Percentiles rank a stretch among this genome's conserved stretches.
These are phyloP conservation scores for Ophioderma brevispina DNA, from an alignment of 35 echinoderm and acorn worm genomes.

Conservation along the genomic window DNA sequence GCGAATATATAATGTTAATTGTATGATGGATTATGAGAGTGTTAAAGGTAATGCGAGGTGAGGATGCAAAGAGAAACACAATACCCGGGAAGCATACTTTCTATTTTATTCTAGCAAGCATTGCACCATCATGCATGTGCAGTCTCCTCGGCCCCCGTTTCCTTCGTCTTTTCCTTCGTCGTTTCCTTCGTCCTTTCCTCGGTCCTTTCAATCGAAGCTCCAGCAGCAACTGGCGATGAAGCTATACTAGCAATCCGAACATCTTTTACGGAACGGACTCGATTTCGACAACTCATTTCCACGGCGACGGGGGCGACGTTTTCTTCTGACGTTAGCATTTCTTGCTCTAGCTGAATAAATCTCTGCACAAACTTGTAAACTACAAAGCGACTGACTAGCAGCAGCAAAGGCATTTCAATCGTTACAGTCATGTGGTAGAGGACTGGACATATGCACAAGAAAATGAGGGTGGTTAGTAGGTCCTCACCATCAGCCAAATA, in stretches of 20 bases:
- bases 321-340: not conserved
- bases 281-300: not conserved
- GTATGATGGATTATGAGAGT: no score
- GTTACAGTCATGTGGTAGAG: not conserved
- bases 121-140: no score
- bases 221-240: not conserved
- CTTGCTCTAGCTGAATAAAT: not conserved
- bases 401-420: not conserved
- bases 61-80: no score
- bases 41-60: no score
- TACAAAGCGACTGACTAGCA: not conserved
- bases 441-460: not conserved
- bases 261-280: not conserved
- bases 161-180: no score
- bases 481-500: not conserved
- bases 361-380: not conserved
- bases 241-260: not conserved
- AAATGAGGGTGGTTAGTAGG: not conserved
- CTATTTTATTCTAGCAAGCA: no score
- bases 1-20: no score
- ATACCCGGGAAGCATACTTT: no score
- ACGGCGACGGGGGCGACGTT: not conserved
- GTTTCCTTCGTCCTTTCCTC: no score
- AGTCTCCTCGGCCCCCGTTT: no score
- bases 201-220: no score